phyloP scores from a whole-genome alignment of 2,797 vertebrate genomes.

The Poecilia gillii region DNA sequence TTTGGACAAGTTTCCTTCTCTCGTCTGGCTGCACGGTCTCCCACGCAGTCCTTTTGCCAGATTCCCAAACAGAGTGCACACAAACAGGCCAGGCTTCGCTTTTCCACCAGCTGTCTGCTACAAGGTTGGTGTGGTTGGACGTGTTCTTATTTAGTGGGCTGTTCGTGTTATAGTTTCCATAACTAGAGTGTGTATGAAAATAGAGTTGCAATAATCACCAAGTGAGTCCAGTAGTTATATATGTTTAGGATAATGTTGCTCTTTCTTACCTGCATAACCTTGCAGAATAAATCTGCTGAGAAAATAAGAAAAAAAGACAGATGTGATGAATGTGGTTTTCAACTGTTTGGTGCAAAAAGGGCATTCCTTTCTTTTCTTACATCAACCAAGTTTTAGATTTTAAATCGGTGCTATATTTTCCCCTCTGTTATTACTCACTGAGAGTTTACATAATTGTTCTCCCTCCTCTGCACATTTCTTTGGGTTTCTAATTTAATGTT shows the following conservation, averaged over 20 bases:
- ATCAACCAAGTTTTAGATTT: constrained; percentile 55
- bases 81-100: constrained; percentile 50
- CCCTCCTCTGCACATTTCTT: constrained; percentile 31
- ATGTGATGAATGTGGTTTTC: constrained; percentile 55
- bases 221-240: constrained; percentile 73
- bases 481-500: constrained; percentile 22
- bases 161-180: constrained; percentile 67
- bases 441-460: constrained; percentile 56
- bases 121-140: constrained; percentile 50
- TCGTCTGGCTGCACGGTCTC: constrained; percentile 51
- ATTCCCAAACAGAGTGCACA: constrained; percentile 50
- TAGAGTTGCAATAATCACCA: constrained; percentile 80
- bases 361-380: constrained; percentile 35
- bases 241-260: constrained; percentile 61
- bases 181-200: constrained; percentile 73
- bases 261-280: constrained; percentile 44
- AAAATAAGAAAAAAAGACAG: constrained; percentile 32
- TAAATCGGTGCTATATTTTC: constrained; percentile 79
- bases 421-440: constrained; percentile 56
- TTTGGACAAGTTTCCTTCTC: constrained; percentile 41
- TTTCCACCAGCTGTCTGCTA: constrained; percentile 51
- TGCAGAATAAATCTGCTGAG: constrained; percentile 50
- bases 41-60: constrained; percentile 62
- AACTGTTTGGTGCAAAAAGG: constrained; percentile 50
- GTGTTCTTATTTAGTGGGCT: constrained; percentile 50